Evolutionary conservation across 2,888 invertebrate genomes (phyloP).

Genomic region (Euzophera pinguis): DNA sequence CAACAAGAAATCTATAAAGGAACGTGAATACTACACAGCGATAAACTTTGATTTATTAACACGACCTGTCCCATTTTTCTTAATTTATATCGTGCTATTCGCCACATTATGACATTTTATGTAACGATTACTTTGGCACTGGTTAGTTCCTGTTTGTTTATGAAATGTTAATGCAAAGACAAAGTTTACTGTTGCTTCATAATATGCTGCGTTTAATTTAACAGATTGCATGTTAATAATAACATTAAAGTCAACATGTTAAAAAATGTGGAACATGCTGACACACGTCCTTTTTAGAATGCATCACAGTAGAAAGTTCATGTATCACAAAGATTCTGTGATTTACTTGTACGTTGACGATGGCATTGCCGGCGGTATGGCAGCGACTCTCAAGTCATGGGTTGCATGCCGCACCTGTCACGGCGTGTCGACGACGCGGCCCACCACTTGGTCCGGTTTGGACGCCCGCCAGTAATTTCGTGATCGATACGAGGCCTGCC

Average conservation of each 20-base stretch:
- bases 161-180: slow-evolving; percentile 38
- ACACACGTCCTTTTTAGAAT: background rate
- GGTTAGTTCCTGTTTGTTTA: slow-evolving; percentile 42
- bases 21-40: slow-evolving; percentile 56
- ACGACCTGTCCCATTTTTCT: slow-evolving; percentile 57
- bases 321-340: slow-evolving; percentile 30
- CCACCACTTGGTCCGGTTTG: slow-evolving; percentile 74
- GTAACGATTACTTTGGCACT: slow-evolving; percentile 56
- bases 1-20: slow-evolving; percentile 63
- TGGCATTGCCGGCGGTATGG: slow-evolving; percentile 46
- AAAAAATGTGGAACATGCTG: too few relatives aligned
- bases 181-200: slow-evolving; percentile 30
- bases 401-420: slow-evolving; percentile 77
- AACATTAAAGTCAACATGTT: too few relatives aligned
- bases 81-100: slow-evolving; percentile 52
- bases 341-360: slow-evolving; percentile 49
- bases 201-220: background rate
- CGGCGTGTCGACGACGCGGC: slow-evolving; percentile 65
- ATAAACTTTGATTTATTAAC: slow-evolving; percentile 62
- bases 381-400: slow-evolving; percentile 62
- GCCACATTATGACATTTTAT: slow-evolving; percentile 50
- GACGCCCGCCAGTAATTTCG: slow-evolving; percentile 65
- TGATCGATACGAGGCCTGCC: slow-evolving; percentile 72
- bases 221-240: too few relatives aligned
- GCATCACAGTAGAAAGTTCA: background rate